These are phyloP conservation scores for Stichodactyla helianthus DNA, from an alignment of 64 coral and sea anemone genomes.

Conservation along the genomic window DNA sequence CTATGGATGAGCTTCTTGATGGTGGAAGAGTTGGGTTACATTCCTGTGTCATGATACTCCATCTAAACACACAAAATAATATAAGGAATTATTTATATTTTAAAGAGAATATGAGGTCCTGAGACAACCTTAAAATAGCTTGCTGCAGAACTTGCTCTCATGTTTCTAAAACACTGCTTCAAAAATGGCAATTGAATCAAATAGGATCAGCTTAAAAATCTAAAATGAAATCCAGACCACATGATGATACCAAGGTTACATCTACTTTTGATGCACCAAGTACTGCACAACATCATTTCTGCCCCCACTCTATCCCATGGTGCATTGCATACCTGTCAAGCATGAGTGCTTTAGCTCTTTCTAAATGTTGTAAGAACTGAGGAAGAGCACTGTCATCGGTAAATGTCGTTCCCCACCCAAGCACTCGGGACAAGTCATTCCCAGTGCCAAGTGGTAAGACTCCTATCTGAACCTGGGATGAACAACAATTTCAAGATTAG, in stretches of 20 bases:
- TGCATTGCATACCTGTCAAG: slow-evolving; percentile 68
- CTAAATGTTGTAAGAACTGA: slow-evolving; percentile 87
- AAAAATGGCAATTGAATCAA: too few relatives aligned
- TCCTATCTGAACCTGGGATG: slow-evolving; percentile 78
- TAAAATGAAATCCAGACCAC: too few relatives aligned
- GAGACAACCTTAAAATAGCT: too few relatives aligned
- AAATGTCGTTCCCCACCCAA: slow-evolving; percentile 92
- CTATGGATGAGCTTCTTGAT: slow-evolving; percentile 65
- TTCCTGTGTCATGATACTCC: slow-evolving; percentile 96
- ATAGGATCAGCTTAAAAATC: too few relatives aligned
- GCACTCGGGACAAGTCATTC: slow-evolving; percentile 91
- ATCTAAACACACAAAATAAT: slow-evolving; percentile 45
- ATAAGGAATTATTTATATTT: too few relatives aligned
- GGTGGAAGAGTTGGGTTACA: slow-evolving; percentile 30
- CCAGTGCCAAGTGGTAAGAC: slow-evolving; percentile 96
- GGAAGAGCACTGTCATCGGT: slow-evolving; percentile 76
- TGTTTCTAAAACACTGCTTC: too few relatives aligned
- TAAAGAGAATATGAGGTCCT: too few relatives aligned
- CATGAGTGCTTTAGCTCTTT: slow-evolving; percentile 88
- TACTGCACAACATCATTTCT: too few relatives aligned
- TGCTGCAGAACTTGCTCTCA: too few relatives aligned
- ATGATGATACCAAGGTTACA: too few relatives aligned
- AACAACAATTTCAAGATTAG: slow-evolving; percentile 7
- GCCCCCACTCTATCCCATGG: neutral
- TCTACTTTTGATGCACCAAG: too few relatives aligned